Conservation (phyloP, 2,888 invertebrate species). For the Drosophila emarginata region DNA sequence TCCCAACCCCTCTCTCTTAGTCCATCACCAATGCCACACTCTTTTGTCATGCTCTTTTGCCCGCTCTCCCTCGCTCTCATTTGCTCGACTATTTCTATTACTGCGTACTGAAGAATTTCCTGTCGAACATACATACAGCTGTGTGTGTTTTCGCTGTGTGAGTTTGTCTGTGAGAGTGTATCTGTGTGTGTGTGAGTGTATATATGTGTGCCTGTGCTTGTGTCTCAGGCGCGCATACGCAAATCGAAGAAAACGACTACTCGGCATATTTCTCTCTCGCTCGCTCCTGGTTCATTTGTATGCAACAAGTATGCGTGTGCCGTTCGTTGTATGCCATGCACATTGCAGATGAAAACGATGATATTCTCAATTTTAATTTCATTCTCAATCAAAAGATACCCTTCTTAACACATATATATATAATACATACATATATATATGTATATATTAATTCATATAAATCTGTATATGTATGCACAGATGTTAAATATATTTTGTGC, state of each 20-base stretch:
- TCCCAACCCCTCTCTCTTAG: neutral
- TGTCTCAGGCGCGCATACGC: constrained; percentile 57
- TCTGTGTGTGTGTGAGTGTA: neutral
- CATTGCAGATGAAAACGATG: constrained; percentile 57
- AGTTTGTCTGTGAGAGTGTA: constrained; percentile 13
- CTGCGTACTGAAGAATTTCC: constrained; percentile 60
- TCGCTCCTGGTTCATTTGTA: constrained; percentile 58
- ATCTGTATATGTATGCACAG: constrained; percentile 16
- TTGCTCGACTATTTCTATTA: constrained; percentile 11
- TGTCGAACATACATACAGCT: constrained; percentile 41
- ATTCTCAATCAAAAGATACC: constrained; percentile 27
- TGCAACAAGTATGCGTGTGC: constrained; percentile 59
- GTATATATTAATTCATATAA: neutral
- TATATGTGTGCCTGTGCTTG: constrained; percentile 19
- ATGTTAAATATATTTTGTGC: neutral
- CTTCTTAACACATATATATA: constrained; percentile 18
- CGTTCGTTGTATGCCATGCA: constrained; percentile 15
- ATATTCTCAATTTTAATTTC: neutral
- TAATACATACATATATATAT: constrained; percentile 10
- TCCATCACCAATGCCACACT: neutral
- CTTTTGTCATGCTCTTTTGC: neutral
- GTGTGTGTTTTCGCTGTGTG: neutral
- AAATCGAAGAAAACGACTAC: constrained; percentile 39
- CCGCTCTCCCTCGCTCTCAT: neutral
- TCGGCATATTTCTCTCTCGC: constrained; percentile 5